These are phyloP conservation scores for Menidia beryllina DNA, from an alignment of 2,113 vertebrate genomes.

Conservation along the genomic window DNA sequence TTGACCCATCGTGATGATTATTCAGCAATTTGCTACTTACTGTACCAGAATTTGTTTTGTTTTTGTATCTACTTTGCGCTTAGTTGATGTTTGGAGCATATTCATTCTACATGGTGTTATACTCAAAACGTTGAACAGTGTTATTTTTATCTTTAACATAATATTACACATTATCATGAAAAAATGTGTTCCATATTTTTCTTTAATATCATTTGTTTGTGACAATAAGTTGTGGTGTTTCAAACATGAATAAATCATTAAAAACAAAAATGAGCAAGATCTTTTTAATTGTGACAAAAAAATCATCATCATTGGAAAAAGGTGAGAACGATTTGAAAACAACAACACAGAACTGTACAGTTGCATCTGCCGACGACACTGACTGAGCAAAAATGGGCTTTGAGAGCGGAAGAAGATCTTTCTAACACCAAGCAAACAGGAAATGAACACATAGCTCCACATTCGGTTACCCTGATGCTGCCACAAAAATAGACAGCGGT, in stretches of 20 bases:
- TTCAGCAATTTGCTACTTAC: not conserved
- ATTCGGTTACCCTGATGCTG: not conserved
- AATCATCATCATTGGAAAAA: not conserved
- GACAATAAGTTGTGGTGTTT: not conserved
- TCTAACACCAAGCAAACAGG: not conserved
- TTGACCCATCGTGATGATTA: not conserved
- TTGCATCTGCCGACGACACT: not conserved
- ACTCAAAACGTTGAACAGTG: no score
- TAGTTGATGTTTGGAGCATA: not conserved
- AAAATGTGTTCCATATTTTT: not conserved
- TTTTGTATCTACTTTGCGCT: not conserved
- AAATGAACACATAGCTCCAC: not conserved
- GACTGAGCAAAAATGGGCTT: not conserved
- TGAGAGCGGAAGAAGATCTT: slow-evolving; percentile 7
- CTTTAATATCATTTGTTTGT: no score
- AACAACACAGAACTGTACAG: rapidly evolving
- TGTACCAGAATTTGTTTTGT: not conserved
- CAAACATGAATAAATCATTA: not conserved
- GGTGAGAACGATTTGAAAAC: not conserved
- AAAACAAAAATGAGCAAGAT: not conserved
- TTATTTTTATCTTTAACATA: not conserved
- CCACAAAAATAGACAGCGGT: not conserved
- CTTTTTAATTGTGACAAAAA: no score
- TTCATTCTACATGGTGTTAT: not conserved
- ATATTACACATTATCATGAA: no score